Evolutionary conservation across 2,797 vertebrate genomes (phyloP).

Genomic region (Takifugu rubripes): DNA sequence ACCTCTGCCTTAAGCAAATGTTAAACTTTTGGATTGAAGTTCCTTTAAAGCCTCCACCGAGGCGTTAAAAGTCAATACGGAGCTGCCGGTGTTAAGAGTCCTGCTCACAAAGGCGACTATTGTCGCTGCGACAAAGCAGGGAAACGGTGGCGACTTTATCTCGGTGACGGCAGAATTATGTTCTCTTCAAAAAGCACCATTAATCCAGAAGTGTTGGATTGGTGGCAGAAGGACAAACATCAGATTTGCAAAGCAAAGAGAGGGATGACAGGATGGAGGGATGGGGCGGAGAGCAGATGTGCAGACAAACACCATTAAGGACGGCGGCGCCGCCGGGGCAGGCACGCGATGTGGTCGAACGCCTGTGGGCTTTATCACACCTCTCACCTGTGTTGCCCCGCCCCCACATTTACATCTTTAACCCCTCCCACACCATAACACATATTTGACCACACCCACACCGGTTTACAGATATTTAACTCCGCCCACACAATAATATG

Average conservation of each 20-base stretch:
- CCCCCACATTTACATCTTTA: slow-evolving; percentile 28
- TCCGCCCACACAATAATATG: no score
- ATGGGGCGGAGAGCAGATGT: slow-evolving; percentile 25
- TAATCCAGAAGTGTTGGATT: slow-evolving; percentile 7
- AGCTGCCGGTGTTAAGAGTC: slow-evolving; percentile 7
- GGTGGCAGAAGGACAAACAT: slow-evolving; percentile 19
- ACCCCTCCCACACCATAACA: not conserved
- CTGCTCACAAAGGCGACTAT: not conserved
- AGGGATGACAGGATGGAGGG: slow-evolving; percentile 23
- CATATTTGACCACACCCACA: no score
- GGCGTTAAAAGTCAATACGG: slow-evolving; percentile 3
- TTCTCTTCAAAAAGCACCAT: not conserved
- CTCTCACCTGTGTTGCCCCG: slow-evolving; percentile 25
- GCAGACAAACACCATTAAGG: slow-evolving; percentile 30
- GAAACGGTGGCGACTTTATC: not conserved
- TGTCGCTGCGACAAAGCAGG: not conserved
- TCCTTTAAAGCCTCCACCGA: slow-evolving; percentile 4
- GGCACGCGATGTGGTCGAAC: slow-evolving; percentile 38
- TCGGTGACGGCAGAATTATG: slow-evolving; percentile 1
- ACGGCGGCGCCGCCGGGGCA: slow-evolving; percentile 23
- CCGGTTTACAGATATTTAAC: no score
- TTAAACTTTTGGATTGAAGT: slow-evolving; percentile 1
- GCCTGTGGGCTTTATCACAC: slow-evolving; percentile 11
- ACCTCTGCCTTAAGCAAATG: slow-evolving; percentile 12
- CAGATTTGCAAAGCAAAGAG: slow-evolving; percentile 5